phyloP scores from a whole-genome alignment of 2,888 invertebrate genomes.

The Meiosimyza decipiens region DNA sequence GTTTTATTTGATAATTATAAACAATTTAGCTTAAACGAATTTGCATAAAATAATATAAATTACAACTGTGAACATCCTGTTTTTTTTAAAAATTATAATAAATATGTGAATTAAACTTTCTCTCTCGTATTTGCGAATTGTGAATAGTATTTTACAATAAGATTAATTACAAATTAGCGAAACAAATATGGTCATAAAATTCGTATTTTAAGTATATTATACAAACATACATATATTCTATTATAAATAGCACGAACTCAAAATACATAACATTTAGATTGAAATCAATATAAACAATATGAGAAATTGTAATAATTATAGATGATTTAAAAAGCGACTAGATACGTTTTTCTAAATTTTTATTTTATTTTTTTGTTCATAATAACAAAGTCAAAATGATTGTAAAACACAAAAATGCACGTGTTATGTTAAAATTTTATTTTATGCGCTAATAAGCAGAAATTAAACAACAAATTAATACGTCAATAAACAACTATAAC shows the following conservation, averaged over 20 bases:
- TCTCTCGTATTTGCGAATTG: slow-evolving; percentile 16
- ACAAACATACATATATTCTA: slow-evolving; percentile 25
- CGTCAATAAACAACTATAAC: slow-evolving; percentile 31
- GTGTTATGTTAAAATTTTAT: slow-evolving; percentile 26
- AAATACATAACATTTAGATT: slow-evolving; percentile 22
- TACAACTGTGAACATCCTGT: slow-evolving; percentile 4
- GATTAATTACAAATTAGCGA: slow-evolving; percentile 30
- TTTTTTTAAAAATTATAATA: background rate
- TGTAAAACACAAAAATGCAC: slow-evolving; percentile 26
- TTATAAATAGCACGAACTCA: slow-evolving; percentile 33
- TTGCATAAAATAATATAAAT: background rate
- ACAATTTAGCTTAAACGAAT: background rate
- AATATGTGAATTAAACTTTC: slow-evolving; percentile 10
- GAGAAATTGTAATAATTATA: slow-evolving; percentile 13
- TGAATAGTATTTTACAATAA: slow-evolving; percentile 31
- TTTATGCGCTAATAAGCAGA: slow-evolving; percentile 30
- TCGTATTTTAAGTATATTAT: slow-evolving; percentile 28
- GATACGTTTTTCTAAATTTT: too few relatives aligned
- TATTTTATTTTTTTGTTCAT: slow-evolving; percentile 7
- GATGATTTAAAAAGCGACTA: background rate
- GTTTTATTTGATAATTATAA: background rate
- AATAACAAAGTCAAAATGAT: slow-evolving; percentile 22
- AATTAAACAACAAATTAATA: slow-evolving; percentile 30
- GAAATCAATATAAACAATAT: slow-evolving; percentile 28
- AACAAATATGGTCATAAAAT: slow-evolving; percentile 30